Evolutionary conservation across 53 echinoderm and acorn worm genomes (phyloP).

Genomic region (Echinarachnius parma): DNA sequence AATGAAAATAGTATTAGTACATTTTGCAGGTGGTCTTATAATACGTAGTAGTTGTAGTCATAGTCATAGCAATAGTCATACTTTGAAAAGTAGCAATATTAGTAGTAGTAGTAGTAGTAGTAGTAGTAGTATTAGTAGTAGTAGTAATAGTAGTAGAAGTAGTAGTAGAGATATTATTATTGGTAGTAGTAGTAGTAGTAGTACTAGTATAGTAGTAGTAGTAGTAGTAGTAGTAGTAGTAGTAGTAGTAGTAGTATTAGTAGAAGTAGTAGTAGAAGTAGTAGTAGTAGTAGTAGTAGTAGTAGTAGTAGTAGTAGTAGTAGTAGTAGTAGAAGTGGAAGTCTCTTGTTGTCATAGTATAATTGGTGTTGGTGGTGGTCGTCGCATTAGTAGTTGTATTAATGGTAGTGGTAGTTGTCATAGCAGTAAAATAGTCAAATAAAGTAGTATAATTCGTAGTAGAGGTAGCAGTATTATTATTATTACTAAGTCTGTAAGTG

Average conservation of each 20-base stretch:
- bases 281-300: conserved; percentile 31
- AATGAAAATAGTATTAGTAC: no score
- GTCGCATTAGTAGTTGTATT: no score
- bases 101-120: not conserved
- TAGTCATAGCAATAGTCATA: not conserved
- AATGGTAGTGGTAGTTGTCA: no score
- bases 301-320: conserved; percentile 45
- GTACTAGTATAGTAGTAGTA: conserved; percentile 3
- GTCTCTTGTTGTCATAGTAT: conserved; percentile 10
- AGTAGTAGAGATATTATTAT: conserved; percentile 12
- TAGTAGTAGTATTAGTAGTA: not conserved
- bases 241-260: conserved; percentile 41
- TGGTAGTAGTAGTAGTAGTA: conserved; percentile 15
- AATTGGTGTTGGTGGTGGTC: not conserved
- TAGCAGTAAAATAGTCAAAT: not conserved
- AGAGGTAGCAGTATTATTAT: conserved; percentile 37
- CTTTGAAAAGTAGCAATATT: not conserved
- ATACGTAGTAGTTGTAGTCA: not conserved
- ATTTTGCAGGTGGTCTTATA: no score
- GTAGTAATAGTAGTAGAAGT: conserved; percentile 12
- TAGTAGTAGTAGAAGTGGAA: conserved; percentile 15
- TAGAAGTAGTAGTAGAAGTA: conserved; percentile 6
- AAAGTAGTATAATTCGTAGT: conserved; percentile 18
- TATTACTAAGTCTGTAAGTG: conserved; percentile 5
- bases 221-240: conserved; percentile 24